Base-by-base conservation (phyloP, 2,113 vertebrate species). In the Rattus rattus region DNA sequence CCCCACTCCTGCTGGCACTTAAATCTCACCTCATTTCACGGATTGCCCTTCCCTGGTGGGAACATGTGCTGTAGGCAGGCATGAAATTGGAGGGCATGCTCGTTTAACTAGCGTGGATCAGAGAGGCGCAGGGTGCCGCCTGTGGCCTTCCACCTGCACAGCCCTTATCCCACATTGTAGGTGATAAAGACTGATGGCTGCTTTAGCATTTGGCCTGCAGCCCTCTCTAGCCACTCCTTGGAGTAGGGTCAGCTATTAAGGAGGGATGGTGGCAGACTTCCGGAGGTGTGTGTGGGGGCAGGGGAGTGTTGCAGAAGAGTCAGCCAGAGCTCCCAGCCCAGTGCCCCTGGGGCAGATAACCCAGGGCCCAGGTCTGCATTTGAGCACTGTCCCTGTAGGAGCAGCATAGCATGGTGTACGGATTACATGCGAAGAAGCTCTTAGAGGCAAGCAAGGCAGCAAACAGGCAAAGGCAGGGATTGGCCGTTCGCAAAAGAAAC, bases 61-160 rank as follows among this genome's bases (percentile, higher is more conserved):
- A 80, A 92, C 88, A 52, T 89, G 90, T 91, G 95, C 89, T 96
- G 73, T 49, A 84, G 88, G 94, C 80, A 30, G 90, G 72, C 83
- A 8, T 97, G 97, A 97, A 97, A 95, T 96, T 28, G 17, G 92
- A 95, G 94, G 92, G 90, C 94, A 77, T 54, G 92, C 73, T 79
- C 3, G 0, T 81, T 59, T 92, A 84, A 89, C 92, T 36, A 39
- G 43, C 17, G 0, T 1, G 20, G 77, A 79, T 36, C 67, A 36
- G 30, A 81, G 83, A 43, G 77, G 70, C 65, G 6, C 3, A 6
- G 73, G 43, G 59, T 47, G 77, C 61, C 43, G 39, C 12, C 0
- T 5, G 30, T 1, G 7, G 49, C 77, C 39, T 24, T n/a, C 73
- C 7, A 13, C 67, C 47, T 72, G 16, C 10, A 19, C 0, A 0